Base-by-base conservation (phyloP, 2,113 vertebrate species). In the Epinephelus lanceolatus region DNA sequence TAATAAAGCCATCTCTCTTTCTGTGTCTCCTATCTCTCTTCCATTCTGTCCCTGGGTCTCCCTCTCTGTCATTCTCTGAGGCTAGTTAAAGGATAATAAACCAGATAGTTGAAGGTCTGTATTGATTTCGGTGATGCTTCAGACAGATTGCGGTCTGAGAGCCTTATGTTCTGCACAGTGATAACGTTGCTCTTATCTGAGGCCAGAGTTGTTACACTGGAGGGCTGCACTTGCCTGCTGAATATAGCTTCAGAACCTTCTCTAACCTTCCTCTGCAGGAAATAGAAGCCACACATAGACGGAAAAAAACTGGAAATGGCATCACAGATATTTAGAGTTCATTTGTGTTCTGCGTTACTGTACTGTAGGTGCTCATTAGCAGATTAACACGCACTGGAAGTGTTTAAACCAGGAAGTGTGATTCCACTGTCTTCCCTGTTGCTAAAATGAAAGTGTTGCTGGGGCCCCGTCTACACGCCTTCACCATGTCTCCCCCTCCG, bases 371-470 rank as follows among this genome's bases (percentile, higher is more conserved):
- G 68, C 79, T 90, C 71, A 80, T 91, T 90, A 91, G 67, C 76
- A 73, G 71, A 80, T 83, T 42, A 65, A 81, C 84, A 84, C 23
- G 4, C 37, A 23, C 27, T 6, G 84, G 63, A 89, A 83, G 79
- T 88, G 71, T 89, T 84, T 78, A 66, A 88, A 84, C 55, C 12
- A 47, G 18, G 61, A 65, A 61, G 76, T 81, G 81, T 85, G 76
- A 88, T 86, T 83, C 70, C 76, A 57, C 65, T 21, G 59, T 62
- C 63, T 12, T 60, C 77, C 4, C 70, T 8, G 67, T 72, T 81
- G 73, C 85, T 89, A 89, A 79, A 86, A 73, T 55, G 25, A 80
- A 88, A 86, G 91, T 92, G 90, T 92, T 90, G 79, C 84, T 85
- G 65, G 55, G 65, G 25, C 21, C n/a, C 19, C 55, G 61, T 84